These are phyloP conservation scores for Tillus elongatus DNA, from an alignment of 2,888 invertebrate genomes.

Conservation along the genomic window DNA sequence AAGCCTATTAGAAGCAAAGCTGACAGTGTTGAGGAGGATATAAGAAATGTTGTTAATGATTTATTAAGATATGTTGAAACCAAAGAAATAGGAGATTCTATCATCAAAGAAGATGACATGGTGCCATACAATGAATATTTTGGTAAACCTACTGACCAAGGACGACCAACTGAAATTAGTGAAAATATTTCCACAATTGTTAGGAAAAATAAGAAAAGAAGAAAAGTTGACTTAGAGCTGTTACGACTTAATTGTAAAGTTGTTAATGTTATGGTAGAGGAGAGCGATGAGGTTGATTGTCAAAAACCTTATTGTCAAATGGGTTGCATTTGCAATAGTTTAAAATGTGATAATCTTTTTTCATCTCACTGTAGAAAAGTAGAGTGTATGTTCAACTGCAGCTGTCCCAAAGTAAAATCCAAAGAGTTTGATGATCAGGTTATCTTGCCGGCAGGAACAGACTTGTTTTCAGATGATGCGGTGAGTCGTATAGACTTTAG, in stretches of 20 bases:
- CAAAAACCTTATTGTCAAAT: conserved; percentile 49
- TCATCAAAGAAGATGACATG: conserved; percentile 36
- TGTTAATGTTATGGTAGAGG: conserved; percentile 44
- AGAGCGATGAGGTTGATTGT: conserved; percentile 39
- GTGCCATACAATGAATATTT: conserved; percentile 20
- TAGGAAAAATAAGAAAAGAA: conserved; percentile 11
- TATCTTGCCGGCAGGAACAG: conserved; percentile 29
- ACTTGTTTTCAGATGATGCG: conserved; percentile 33
- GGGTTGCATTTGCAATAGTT: conserved; percentile 59
- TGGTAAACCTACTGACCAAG: not conserved
- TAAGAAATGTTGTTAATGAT: conserved; percentile 41
- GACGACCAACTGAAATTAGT: not conserved
- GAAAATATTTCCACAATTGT: conserved; percentile 15
- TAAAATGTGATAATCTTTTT: conserved; percentile 39
- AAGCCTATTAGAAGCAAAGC: conserved; percentile 9
- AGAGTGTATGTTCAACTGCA: conserved; percentile 53
- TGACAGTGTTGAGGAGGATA: conserved; percentile 22
- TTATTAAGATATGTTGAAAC: conserved; percentile 54
- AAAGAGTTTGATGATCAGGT: conserved; percentile 22
- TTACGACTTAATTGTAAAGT: conserved; percentile 57
- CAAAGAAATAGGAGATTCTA: conserved; percentile 48
- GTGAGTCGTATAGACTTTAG: conserved; percentile 43
- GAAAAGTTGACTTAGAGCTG: conserved; percentile 43
- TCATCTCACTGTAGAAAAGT: conserved; percentile 53
- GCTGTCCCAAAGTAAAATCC: conserved; percentile 33